Evolutionary conservation across 2,888 invertebrate genomes (phyloP).

Genomic region (Elmis aenea): DNA sequence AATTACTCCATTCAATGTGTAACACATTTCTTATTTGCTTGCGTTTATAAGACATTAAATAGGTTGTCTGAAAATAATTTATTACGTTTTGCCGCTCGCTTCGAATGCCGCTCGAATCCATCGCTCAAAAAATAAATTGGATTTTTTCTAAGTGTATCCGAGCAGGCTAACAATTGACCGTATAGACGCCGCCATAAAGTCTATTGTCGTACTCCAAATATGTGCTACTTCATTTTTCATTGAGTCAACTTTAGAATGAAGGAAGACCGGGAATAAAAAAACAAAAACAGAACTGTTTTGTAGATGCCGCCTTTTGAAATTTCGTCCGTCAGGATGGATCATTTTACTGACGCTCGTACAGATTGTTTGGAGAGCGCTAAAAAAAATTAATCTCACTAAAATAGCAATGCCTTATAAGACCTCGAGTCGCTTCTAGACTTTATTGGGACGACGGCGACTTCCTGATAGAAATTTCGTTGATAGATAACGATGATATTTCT

Average conservation of each 20-base stretch:
- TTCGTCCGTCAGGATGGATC: slow-evolving; percentile 10
- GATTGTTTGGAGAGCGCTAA: too few species aligned
- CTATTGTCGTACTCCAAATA: slow-evolving; percentile 17
- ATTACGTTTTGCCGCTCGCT: slow-evolving; percentile 18
- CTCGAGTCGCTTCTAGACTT: too few species aligned
- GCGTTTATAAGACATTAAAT: too few species aligned
- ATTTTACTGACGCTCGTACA: too few species aligned
- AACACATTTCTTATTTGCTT: too few species aligned
- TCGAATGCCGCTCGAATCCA: slow-evolving; percentile 6
- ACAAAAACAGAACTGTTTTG: slow-evolving; percentile 27
- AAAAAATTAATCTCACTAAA: too few species aligned
- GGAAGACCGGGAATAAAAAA: slow-evolving; percentile 24
- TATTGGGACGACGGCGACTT: too few species aligned
- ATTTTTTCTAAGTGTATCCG: slow-evolving; percentile 34
- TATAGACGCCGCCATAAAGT: slow-evolving; percentile 18
- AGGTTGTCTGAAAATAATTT: too few species aligned
- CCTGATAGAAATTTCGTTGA: too few species aligned
- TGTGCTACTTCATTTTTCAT: slow-evolving; percentile 42
- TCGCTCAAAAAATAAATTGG: slow-evolving; percentile 41
- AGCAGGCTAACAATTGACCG: slow-evolving; percentile 25
- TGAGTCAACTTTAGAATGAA: slow-evolving; percentile 36
- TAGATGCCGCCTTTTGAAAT: slow-evolving; percentile 24
- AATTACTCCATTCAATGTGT: too few species aligned
- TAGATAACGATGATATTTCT: too few species aligned
- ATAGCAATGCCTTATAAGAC: too few species aligned